Conservation (phyloP, 2,888 invertebrate genomes). For the Oscheius sp. region DNA sequence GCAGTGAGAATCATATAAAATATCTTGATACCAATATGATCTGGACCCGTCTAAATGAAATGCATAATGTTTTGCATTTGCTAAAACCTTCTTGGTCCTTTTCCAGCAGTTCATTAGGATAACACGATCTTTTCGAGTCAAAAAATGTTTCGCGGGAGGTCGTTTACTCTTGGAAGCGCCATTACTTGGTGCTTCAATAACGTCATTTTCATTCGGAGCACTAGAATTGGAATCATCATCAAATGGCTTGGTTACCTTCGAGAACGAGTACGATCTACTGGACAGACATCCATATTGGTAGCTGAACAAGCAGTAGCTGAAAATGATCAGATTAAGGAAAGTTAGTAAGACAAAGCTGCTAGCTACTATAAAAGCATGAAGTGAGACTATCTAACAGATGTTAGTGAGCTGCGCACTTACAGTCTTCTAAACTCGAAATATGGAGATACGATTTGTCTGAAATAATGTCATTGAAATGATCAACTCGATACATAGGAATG, state of each 20-base stretch:
- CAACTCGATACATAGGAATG: neutral
- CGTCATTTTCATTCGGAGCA: conserved; percentile 17
- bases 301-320: conserved; percentile 24
- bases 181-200: neutral
- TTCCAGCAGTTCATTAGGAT: conserved; percentile 65
- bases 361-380: too few relatives aligned
- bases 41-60: conserved; percentile 59
- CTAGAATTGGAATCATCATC: conserved; percentile 6
- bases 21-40: conserved; percentile 66
- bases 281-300: conserved; percentile 19
- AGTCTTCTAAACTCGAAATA: neutral
- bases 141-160: conserved; percentile 43
- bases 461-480: too few relatives aligned
- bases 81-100: conserved; percentile 58
- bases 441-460: too few relatives aligned
- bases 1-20: conserved; percentile 66
- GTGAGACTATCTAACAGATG: neutral
- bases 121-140: conserved; percentile 58
- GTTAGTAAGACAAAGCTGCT: too few relatives aligned
- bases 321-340: too few relatives aligned
- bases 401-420: neutral
- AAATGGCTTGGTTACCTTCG: neutral
- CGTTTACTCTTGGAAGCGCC: neutral
- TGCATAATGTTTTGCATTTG: neutral
- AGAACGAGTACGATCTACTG: neutral